phyloP scores from a whole-genome alignment of 1,140 invertebrate genomes.

The Heliconius himera region DNA sequence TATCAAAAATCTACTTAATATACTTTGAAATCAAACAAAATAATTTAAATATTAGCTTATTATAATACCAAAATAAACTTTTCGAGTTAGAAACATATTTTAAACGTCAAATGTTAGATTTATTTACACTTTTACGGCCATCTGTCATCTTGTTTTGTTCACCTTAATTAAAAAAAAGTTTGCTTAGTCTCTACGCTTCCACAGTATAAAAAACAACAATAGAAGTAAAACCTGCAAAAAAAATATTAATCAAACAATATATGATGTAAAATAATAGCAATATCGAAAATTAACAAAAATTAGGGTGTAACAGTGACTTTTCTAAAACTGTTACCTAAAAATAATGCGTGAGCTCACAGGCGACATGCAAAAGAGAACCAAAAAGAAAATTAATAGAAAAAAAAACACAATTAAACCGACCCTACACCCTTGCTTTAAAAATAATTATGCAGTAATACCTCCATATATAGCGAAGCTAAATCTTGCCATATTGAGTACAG shows the following conservation, averaged over 20 bases:
- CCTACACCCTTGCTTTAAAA: conserved; percentile 41
- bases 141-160: not conserved
- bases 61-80: not conserved
- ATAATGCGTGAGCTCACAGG: conserved; percentile 46
- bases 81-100: not conserved
- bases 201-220: not conserved
- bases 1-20: not conserved
- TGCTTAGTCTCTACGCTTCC: not conserved
- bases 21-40: not conserved
- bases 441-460: conserved; percentile 52
- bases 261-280: not conserved
- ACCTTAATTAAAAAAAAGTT: not conserved
- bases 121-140: conserved; percentile 1
- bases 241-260: not conserved
- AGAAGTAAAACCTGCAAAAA: not conserved
- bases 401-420: conserved; percentile 20
- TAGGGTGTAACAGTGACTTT: conserved; percentile 18
- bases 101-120: not conserved
- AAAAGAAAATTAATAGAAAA: conserved; percentile 27
- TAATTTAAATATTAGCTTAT: not conserved
- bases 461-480: conserved; percentile 56
- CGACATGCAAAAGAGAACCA: conserved; percentile 46
- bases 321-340: conserved; percentile 30
- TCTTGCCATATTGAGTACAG: conserved; percentile 49
- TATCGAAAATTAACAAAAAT: conserved; percentile 1